These are phyloP conservation scores for Leptogaster cylindrica DNA, from an alignment of 2,888 invertebrate genomes.

Conservation along the genomic window DNA sequence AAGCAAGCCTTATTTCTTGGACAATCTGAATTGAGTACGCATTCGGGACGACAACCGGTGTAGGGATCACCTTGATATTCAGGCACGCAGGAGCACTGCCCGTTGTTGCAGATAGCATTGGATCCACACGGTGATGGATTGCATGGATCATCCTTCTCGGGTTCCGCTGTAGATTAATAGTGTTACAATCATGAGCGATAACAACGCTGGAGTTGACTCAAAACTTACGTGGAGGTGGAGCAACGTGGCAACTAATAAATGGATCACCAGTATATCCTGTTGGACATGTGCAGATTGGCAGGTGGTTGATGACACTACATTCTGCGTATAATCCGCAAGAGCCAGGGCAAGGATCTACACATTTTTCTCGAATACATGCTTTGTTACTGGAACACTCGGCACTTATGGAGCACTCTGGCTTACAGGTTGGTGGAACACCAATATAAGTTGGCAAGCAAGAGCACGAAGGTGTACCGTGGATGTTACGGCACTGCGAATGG, in stretches of 20 bases:
- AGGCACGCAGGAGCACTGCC: constrained; percentile 69
- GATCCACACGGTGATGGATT: constrained; percentile 73
- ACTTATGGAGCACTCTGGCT: constrained; percentile 74
- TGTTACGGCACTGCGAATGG: constrained; percentile 71
- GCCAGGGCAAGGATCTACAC: constrained; percentile 80
- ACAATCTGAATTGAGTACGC: constrained; percentile 74
- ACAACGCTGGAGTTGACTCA: not conserved
- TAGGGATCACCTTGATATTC: constrained; percentile 73
- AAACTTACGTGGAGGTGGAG: constrained; percentile 61
- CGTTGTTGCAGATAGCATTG: constrained; percentile 71
- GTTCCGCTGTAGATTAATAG: constrained; percentile 57
- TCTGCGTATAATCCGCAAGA: constrained; percentile 73
- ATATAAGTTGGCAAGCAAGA: constrained; percentile 70
- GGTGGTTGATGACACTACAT: constrained; percentile 75
- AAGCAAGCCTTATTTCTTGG: constrained; percentile 71
- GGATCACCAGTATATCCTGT: constrained; percentile 77
- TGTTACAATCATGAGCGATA: not conserved
- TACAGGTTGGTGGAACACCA: constrained; percentile 74
- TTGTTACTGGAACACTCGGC: constrained; percentile 76
- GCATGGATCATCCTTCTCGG: constrained; percentile 65
- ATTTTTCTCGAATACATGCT: constrained; percentile 80
- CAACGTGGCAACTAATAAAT: constrained; percentile 67
- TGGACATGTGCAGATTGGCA: constrained; percentile 76
- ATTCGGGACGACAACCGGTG: constrained; percentile 75
- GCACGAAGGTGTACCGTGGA: constrained; percentile 70